Evolutionary conservation across 2,888 invertebrate genomes (phyloP), one percentile per base, ranked within the genome.

Genomic region (Philereme vetulata): DNA sequence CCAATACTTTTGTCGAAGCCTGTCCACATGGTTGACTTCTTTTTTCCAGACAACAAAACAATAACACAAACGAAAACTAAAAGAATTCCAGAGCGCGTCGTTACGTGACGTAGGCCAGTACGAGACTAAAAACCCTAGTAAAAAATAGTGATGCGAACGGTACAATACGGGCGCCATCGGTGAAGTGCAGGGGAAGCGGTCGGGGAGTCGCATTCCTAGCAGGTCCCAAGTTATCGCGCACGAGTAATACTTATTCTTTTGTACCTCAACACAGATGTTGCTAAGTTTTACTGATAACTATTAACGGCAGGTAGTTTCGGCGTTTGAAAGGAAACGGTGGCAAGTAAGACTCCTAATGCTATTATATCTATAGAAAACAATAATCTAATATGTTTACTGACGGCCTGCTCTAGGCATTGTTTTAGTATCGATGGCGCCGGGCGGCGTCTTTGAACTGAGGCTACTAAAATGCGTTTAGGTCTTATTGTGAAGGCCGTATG

Each of bases 281-380:
- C 67, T 51, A 51, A 67, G 59, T 68, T 56, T 47, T 47, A 50
- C 52, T 66, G 65, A 70, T 68, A 65, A 60, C 46, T 32, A 51
- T 62, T 61, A 65, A 44, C 48, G 50, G 46, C 42, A 70, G 68
- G 71, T 70, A 68, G 65, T 72, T 55, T 70, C 86, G 85, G 87
- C 75, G 40, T 66, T 68, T 77, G 72, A 83, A 84, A 82, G 72
- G 53, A 68, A 79, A 84, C 90, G 74, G 90, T 89, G 87, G 90
- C 90, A 86, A 72, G 56, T 77, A 75, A 80, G 76, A 78, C 79
- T 78, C 76, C 80, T 82, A 85, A 84, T 83, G 56, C 82, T 64
- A 86, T 84, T 86, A 81, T 79, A 68, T 75, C 68, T 72, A 77
- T 77, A 78, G 80, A 85, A 79, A 82, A 82, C 78, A 82, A 76